Base-by-base conservation (phyloP, 1,140 invertebrate genomes). In the Orius laevigatus region DNA sequence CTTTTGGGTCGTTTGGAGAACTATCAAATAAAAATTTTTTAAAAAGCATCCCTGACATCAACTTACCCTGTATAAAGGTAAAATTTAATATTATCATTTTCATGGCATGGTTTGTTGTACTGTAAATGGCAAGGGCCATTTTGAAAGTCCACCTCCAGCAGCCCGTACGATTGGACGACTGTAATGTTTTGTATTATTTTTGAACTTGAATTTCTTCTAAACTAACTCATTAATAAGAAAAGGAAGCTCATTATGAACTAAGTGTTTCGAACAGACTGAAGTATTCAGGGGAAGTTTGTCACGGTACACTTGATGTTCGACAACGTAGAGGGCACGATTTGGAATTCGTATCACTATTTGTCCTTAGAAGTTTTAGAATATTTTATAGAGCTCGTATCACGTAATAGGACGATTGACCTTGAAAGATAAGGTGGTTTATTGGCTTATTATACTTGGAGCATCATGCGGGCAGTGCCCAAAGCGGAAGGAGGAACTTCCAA, bases 61-160 rank as follows among this genome's bases (percentile, higher is more conserved):
- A 47, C 45, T 47, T 36, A 47, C 45, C 12, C 38, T 5, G 45
- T 35, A 35, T 35, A 47, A 2, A 47, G 19, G 15, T 47, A 47
- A 25, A 36, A 47, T 25, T 15, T 14, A n/a, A 47, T 8, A 20
- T 47, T 35, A 2, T 12, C 35, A 16, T 47, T 47, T 3, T 34
- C 5, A 10, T 47, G 33, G 15, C 45, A 47, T 12, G 45, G 20
- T 35, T 16, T 12, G 20, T 47, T 18, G 14, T 36, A 11, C n/a
- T 35, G 45, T 25, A 47, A 47, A 16, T 16, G 34, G 32, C 45
- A 47, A 32, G 25, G 25, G 3, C 25, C 25, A 4, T 47, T 6
- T 5, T 20, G n/a, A 47, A 9, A 11, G 4, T 25, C 32, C 5
- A 47, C 12, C 15, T 47, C 16, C 2, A 25, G 45, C n/a, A 33